A percentile compares a stretch with the other conserved stretches of the same genome.
Evolutionary conservation across 2,797 vertebrate genomes (phyloP).

Genomic region (Phataginus tetradactyla): DNA sequence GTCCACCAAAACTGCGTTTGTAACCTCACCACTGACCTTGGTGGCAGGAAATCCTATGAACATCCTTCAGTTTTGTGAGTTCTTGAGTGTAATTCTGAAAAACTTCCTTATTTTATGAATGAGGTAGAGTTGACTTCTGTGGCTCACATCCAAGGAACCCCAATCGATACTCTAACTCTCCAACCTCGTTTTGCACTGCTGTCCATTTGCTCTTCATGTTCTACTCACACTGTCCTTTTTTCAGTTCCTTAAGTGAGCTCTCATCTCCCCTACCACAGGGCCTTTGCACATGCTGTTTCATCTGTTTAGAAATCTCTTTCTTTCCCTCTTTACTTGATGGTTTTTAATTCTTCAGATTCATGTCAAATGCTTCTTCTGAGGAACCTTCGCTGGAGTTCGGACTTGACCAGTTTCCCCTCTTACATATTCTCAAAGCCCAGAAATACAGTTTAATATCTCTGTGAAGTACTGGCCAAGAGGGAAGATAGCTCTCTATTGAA

Average conservation of each 20-base stretch:
- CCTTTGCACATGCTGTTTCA: background rate
- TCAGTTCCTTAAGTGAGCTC: background rate
- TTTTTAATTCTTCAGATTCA: slow-evolving; percentile 24
- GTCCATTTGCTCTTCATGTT: background rate
- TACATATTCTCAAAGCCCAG: background rate
- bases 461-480: background rate
- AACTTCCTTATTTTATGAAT: background rate
- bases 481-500: background rate
- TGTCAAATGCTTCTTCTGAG: background rate
- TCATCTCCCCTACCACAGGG: background rate
- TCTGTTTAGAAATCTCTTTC: background rate
- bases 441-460: background rate
- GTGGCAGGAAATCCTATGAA: background rate
- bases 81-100: background rate
- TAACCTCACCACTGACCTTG: background rate
- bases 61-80: background rate
- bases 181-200: background rate
- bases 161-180: background rate
- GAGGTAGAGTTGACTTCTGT: background rate
- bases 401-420: background rate
- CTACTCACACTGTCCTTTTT: background rate
- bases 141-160: background rate
- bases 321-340: background rate
- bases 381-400: background rate
- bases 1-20: background rate